Evolutionary conservation across 1,140 invertebrate species (phyloP), one percentile per base, ranked within the genome.

Genomic region (Bombus polaris): DNA sequence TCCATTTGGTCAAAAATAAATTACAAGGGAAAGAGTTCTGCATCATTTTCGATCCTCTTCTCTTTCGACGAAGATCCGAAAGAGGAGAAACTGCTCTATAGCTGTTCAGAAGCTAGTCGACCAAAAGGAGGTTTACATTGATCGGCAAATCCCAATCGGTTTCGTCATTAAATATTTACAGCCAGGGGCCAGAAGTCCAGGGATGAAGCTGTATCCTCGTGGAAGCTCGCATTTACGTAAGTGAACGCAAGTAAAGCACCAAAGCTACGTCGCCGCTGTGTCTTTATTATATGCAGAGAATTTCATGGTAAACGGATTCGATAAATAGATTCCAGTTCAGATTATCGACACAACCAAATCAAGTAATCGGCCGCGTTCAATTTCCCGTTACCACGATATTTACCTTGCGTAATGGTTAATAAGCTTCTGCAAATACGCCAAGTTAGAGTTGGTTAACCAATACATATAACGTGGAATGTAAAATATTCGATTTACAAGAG

Each of bases 91-190:
- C 68, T 75, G 81, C 71, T 75, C 71, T 35, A 68, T 59, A 70
- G 78, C 44, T 82, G 70, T 71, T 77, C 77, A 62, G 73, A 81
- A 86, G 78, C 85, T 75, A 87, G 89, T 79, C 87, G 80, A 87
- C 53, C 81, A 72, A 86, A 87, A 85, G 79, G 84, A 85, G 85
- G 76, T 89, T 91, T 91, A 89, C 90, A 91, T 91, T 91, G 90
- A 92, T 91, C 91, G 84, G 87, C 68, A 87, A 90, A 89, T 87
- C 89, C 88, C 85, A 91, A 53, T 92, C 86, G 87, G 77, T 89
- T 91, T 86, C 65, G 59, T 76, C 77, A 87, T 93, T 90, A 93
- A 93, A 93, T 90, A 93, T 93, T 92, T 89, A 93, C 81, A 75
- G 86, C 77, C 71, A 81, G 91, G 75, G 89, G 53, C 81, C 35